Conservation (phyloP, 1,140 invertebrate species). For the Wasmannia auropunctata region DNA sequence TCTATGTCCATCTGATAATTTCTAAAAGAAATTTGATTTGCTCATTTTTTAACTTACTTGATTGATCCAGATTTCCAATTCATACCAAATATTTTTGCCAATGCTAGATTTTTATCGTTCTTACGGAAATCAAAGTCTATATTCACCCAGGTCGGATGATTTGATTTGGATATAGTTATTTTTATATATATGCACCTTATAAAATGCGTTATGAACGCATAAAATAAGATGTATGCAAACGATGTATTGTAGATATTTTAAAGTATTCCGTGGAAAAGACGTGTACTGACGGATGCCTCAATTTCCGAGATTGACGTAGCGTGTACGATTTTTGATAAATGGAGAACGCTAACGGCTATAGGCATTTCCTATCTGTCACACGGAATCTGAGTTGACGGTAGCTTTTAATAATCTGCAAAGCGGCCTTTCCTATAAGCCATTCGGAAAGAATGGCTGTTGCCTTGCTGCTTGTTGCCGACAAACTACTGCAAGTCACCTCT, state of each 20-base stretch:
- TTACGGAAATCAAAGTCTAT: neutral
- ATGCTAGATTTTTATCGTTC: neutral
- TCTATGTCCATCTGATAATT: too few species aligned
- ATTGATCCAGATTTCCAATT: too few species aligned
- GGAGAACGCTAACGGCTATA: conserved; percentile 47
- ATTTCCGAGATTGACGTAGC: conserved; percentile 55
- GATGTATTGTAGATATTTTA: conserved; percentile 27
- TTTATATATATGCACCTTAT: neutral
- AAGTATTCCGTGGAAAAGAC: conserved; percentile 39
- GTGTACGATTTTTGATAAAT: conserved; percentile 59
- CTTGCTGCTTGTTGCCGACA: neutral
- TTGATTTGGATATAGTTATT: neutral
- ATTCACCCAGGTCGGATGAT: neutral
- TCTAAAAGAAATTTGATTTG: too few species aligned
- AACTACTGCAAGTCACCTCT: conserved; percentile 3
- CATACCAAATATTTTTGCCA: too few species aligned
- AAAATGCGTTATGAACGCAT: neutral
- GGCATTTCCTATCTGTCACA: conserved; percentile 55
- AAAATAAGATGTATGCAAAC: conserved; percentile 10
- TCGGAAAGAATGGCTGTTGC: conserved; percentile 16
- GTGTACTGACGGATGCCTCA: conserved; percentile 52
- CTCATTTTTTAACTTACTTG: too few species aligned
- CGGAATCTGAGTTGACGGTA: conserved; percentile 51
- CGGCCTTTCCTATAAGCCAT: conserved; percentile 32
- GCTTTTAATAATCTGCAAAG: conserved; percentile 57